Base-by-base conservation (phyloP, 2,797 vertebrate genomes). In the Yasuhikotakia modesta region DNA sequence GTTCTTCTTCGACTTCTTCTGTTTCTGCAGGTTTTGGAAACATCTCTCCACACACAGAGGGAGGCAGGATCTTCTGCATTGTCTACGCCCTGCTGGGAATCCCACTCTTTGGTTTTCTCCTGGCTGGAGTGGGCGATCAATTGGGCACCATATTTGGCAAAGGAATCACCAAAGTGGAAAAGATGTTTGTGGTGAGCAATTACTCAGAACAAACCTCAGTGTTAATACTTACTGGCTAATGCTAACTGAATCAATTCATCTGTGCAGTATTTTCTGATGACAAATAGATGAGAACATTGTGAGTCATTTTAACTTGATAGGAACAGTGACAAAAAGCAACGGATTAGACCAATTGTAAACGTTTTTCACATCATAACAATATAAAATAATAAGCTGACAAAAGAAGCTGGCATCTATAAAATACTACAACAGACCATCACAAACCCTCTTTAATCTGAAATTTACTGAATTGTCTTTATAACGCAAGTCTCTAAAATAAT, bases 61-160 rank as follows among this genome's bases (percentile, higher is more conserved):
- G 96, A 12, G 97, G 97, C 53, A 94, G 94, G 86, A 97, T 98
- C 90, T 99, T 99, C 91, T 98, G 97, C 81, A 97, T 99, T 81
- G 91, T 99, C 83, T 99, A 98, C 77, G 97, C 97, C 70, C 91
- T 99, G 91, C 48, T 99, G 80, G 97, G 97, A 87, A 99, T 99
- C 78, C 97, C 97, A 52, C 92, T 99, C 55, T 99, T 99, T 83
- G 97, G 97, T 73, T 97, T 99, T 88, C 93, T 99, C 2, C 88
- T 99, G 92, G 97, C 97, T 66, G 97, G 97, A 79, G 96, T 99
- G 61, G 97, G 97, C 82, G 97, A 99, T 89, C 97, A 99, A 84
- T 92, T 99, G 14, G 97, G 97, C 76, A 99, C 96, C 70, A 97
- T 99, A 88, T 99, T 99, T 78, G 96, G 96, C 82, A 98, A 99